These are phyloP conservation scores for Urocynchramus pylzowi DNA, from an alignment of 2,113 vertebrate species.

Conservation along the genomic window DNA sequence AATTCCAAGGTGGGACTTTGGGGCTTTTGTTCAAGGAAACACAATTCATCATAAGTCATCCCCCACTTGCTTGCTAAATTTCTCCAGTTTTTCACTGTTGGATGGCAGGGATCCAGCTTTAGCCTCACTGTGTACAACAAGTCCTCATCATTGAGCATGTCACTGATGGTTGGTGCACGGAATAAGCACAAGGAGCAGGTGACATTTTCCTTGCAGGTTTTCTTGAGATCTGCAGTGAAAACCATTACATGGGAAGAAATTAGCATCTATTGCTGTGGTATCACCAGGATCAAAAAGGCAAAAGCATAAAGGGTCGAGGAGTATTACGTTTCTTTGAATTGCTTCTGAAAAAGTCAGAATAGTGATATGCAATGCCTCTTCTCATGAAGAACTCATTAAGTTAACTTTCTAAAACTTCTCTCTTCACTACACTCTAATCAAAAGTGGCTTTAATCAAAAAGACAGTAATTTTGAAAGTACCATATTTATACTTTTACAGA, in stretches of 20 bases:
- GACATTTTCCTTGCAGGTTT: conserved; percentile 58
- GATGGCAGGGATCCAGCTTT: conserved; percentile 93
- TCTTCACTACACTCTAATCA: neutral
- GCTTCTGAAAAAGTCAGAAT: neutral
- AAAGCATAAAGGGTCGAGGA: neutral
- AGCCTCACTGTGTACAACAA: conserved; percentile 88
- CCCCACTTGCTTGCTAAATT: conserved; percentile 99
- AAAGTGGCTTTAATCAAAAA: neutral
- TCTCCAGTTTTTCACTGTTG: conserved; percentile 98
- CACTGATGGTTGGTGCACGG: conserved; percentile 88
- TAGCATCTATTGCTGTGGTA: neutral
- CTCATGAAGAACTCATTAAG: neutral
- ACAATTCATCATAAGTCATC: conserved; percentile 95
- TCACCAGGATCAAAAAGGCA: neutral
- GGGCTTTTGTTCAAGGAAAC: conserved; percentile 90
- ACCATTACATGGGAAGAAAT: neutral
- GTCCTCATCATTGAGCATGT: conserved; percentile 95
- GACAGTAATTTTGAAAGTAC: neutral
- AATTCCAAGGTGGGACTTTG: conserved; percentile 95
- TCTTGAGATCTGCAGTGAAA: conserved; percentile 60
- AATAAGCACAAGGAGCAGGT: conserved; percentile 70
- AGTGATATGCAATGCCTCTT: neutral
- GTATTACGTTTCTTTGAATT: neutral
- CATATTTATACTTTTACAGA: neutral
- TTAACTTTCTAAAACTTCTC: neutral